Evolutionary conservation across 1,140 invertebrate genomes (phyloP).

Genomic region (Scaptomyza montana): DNA sequence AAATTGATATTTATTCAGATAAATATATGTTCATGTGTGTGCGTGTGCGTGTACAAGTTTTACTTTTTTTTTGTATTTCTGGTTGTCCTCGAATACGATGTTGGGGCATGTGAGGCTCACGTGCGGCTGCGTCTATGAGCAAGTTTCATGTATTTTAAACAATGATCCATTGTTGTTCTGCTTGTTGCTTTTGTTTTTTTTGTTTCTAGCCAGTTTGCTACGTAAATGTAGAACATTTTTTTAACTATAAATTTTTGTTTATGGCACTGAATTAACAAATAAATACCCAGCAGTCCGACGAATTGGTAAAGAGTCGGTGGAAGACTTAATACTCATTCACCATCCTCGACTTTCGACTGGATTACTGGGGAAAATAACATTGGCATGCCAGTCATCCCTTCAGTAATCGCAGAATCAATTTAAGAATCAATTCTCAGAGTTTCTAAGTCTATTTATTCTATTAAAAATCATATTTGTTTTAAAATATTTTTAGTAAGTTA

Average conservation of each 20-base stretch:
- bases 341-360: too few species aligned
- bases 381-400: too few species aligned
- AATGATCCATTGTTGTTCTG: conserved; percentile 46
- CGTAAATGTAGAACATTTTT: conserved; percentile 39
- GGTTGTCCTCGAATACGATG: conserved; percentile 54
- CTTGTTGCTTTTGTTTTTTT: conserved; percentile 4
- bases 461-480: too few species aligned
- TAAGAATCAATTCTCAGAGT: too few species aligned
- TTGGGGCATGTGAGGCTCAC: conserved; percentile 73
- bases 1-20: conserved; percentile 25
- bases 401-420: background rate
- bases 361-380: too few species aligned
- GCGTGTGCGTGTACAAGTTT: background rate
- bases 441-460: too few species aligned
- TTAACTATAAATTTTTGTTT: conserved; percentile 55
- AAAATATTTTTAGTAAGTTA: too few species aligned
- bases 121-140: conserved; percentile 40
- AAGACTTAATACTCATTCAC: too few species aligned
- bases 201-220: conserved; percentile 4
- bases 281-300: background rate
- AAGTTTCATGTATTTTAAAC: conserved; percentile 40
- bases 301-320: too few species aligned
- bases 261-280: conserved; percentile 25
- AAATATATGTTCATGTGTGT: conserved; percentile 5
- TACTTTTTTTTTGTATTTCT: conserved; percentile 10